Conservation (phyloP, 2,888 invertebrate species). For the Sclerodermus sp. region DNA sequence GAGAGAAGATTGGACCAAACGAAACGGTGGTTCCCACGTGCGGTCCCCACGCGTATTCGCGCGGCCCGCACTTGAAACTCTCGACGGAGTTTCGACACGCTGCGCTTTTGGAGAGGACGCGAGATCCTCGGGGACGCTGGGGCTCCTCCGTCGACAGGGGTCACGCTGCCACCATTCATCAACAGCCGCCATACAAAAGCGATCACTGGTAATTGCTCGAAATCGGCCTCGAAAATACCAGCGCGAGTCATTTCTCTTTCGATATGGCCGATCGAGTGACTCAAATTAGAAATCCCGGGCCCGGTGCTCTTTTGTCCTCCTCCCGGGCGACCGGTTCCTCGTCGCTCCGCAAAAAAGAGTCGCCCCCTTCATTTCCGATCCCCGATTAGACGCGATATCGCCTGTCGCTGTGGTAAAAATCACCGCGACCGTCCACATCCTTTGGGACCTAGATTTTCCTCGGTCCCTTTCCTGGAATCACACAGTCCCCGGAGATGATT, state of each 20-base stretch:
- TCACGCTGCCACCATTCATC: constrained; percentile 18
- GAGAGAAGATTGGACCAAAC: too few relatives aligned
- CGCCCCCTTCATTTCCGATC: constrained; percentile 7
- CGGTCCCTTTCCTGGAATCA: too few relatives aligned
- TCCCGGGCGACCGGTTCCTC: constrained; percentile 14
- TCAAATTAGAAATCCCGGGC: constrained; percentile 29
- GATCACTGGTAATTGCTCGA: constrained; percentile 23
- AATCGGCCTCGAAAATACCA: constrained; percentile 21
- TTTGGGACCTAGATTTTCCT: too few relatives aligned
- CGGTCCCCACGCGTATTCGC: too few relatives aligned
- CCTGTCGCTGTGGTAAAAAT: constrained; percentile 11
- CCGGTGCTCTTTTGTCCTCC: constrained; percentile 1
- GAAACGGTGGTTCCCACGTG: too few relatives aligned
- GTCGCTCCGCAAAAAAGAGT: constrained; percentile 7
- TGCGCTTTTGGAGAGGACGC: too few relatives aligned
- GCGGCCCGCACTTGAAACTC: too few relatives aligned
- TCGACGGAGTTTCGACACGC: too few relatives aligned
- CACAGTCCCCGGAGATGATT: too few relatives aligned
- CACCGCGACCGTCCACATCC: too few relatives aligned
- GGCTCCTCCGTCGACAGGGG: constrained; percentile 15
- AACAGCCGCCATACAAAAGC: constrained; percentile 16
- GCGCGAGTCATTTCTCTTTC: constrained; percentile 27
- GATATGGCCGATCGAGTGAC: constrained; percentile 20
- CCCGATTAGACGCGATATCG: constrained; percentile 11
- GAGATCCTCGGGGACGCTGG: neutral